These are phyloP conservation scores for Mus spicilegus DNA, from an alignment of 2,113 vertebrate species.

Conservation along the genomic window DNA sequence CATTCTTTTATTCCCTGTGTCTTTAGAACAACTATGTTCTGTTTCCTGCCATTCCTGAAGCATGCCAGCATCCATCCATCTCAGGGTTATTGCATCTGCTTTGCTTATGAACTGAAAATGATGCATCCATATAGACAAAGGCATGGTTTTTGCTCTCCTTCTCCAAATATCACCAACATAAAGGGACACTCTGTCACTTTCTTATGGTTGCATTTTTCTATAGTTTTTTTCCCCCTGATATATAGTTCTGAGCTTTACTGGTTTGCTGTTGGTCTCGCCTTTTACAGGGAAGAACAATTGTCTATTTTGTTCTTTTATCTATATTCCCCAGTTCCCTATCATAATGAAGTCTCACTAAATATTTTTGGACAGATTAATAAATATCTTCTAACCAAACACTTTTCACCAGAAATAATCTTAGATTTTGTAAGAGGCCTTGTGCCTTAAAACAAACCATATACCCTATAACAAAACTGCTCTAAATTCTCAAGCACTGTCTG, in stretches of 20 bases:
- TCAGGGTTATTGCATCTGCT: neutral
- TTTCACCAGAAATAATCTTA: neutral
- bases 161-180: neutral
- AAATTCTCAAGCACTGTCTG: constrained; percentile 19
- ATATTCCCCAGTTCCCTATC: neutral
- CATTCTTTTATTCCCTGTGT: neutral
- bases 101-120: constrained; percentile 28
- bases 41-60: neutral
- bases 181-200: neutral
- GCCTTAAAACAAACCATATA: neutral
- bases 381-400: neutral
- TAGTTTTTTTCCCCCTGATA: neutral
- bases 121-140: neutral
- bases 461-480: neutral
- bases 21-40: neutral
- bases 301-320: neutral
- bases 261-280: neutral
- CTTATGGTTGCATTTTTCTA: neutral
- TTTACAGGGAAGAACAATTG: neutral
- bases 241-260: neutral
- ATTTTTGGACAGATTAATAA: constrained; percentile 20
- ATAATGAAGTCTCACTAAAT: neutral
- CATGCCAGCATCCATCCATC: neutral
- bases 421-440: neutral
- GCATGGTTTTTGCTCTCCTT: neutral